phyloP scores from a whole-genome alignment of 64 coral and sea anemone species.

The Dendronephthya gigantea region DNA sequence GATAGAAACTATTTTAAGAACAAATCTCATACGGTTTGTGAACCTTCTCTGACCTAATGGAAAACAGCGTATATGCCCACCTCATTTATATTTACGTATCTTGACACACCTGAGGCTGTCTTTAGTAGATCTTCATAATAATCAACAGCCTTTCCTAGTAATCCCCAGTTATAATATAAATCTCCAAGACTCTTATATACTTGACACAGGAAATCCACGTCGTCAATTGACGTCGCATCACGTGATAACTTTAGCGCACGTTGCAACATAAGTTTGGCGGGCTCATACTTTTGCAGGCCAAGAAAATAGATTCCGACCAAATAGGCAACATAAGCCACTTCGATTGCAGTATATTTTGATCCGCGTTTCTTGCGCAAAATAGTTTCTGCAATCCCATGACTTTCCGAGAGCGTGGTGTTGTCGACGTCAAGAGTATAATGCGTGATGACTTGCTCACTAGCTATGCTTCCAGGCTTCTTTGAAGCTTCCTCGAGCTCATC shows the following conservation, averaged over 20 bases:
- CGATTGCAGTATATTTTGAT: neutral
- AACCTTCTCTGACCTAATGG: no score
- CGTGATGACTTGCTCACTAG: neutral
- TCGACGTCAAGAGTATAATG: neutral
- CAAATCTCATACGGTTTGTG: no score
- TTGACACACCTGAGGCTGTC: neutral
- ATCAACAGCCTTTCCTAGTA: neutral
- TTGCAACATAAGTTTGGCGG: neutral
- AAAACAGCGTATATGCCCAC: neutral
- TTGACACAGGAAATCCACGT: neutral
- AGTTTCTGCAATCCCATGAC: neutral
- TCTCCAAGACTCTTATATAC: neutral
- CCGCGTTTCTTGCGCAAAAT: neutral
- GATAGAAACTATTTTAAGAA: no score
- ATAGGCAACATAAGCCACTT: neutral
- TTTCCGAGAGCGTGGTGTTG: neutral
- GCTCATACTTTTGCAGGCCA: neutral
- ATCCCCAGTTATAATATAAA: neutral
- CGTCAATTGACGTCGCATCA: neutral
- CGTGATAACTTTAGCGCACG: neutral
- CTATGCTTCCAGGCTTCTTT: neutral
- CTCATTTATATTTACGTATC: neutral
- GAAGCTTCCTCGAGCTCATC: neutral
- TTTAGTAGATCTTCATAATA: neutral
- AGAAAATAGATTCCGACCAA: constrained; percentile 7